phyloP scores from a whole-genome alignment of 2,888 invertebrate genomes.

The Drosophila rellima region DNA sequence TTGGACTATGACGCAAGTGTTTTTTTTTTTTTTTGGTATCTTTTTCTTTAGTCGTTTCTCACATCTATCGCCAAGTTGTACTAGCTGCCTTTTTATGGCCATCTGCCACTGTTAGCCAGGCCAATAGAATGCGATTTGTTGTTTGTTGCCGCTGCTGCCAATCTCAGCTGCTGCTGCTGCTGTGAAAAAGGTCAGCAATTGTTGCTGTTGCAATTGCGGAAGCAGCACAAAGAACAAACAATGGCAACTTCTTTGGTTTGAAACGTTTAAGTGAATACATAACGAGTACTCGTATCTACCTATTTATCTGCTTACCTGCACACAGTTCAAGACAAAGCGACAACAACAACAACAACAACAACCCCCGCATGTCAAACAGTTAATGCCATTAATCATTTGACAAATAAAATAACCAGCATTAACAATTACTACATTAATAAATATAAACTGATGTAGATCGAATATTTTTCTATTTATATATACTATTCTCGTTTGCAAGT shows the following conservation, averaged over 20 bases:
- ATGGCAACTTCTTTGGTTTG: conserved; percentile 11
- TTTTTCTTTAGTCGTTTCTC: conserved; percentile 11
- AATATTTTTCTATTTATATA: too few relatives aligned
- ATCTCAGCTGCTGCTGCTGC: conserved; percentile 23
- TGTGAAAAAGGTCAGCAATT: conserved; percentile 56
- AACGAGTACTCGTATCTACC: conserved; percentile 4
- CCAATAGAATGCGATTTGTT: conserved; percentile 5
- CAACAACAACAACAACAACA: conserved; percentile 14
- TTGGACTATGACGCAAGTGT: conserved; percentile 30
- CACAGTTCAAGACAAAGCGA: not conserved
- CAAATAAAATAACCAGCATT: conserved; percentile 3
- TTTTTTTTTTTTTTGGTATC: not conserved
- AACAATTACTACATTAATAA: conserved; percentile 6
- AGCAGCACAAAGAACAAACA: conserved; percentile 33
- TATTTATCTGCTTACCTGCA: conserved; percentile 10
- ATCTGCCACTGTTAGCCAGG: conserved; percentile 17
- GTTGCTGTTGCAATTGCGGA: conserved; percentile 58
- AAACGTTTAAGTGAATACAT: conserved; percentile 16
- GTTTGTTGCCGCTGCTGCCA: conserved; percentile 15
- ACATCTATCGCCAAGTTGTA: conserved; percentile 9
- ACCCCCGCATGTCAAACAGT: conserved; percentile 22
- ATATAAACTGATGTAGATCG: not conserved
- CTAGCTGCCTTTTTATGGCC: conserved; percentile 28
- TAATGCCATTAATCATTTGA: conserved; percentile 20
- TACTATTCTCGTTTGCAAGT: too few relatives aligned